Percentiles rank a stretch among this genome's conserved stretches.
phyloP scores from a whole-genome alignment of 2,113 vertebrate species.

The Epinephelus moara region DNA sequence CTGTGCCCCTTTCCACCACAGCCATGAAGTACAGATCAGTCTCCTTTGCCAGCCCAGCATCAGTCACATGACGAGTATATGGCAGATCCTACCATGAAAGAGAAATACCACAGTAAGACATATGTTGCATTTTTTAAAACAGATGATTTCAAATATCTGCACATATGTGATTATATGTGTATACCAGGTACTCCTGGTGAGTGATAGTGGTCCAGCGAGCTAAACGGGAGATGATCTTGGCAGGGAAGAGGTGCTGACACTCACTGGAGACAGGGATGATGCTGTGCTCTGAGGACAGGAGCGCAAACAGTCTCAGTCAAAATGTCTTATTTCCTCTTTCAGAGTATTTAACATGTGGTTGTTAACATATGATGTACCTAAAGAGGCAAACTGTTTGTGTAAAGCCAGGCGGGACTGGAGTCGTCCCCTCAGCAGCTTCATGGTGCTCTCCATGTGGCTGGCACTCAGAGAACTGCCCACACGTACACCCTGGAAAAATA shows the following conservation, averaged over 20 bases:
- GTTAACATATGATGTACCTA: slow-evolving; percentile 83
- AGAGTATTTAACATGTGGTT: background rate
- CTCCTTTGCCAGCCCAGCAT: slow-evolving; percentile 90
- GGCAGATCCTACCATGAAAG: slow-evolving; percentile 85
- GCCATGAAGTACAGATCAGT: slow-evolving; percentile 93
- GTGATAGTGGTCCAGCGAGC: slow-evolving; percentile 90
- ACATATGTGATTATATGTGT: background rate
- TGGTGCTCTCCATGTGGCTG: slow-evolving; percentile 96
- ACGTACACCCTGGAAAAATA: slow-evolving; percentile 68
- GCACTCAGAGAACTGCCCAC: slow-evolving; percentile 90
- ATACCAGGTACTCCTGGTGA: slow-evolving; percentile 91
- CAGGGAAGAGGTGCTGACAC: slow-evolving; percentile 94
- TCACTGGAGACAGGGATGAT: slow-evolving; percentile 92
- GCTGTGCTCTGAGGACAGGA: slow-evolving; percentile 88
- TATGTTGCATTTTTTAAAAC: background rate
- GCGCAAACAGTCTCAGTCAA: slow-evolving; percentile 12
- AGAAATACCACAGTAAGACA: slow-evolving; percentile 1
- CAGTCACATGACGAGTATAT: slow-evolving; percentile 90
- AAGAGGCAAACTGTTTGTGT: slow-evolving; percentile 94
- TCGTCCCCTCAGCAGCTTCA: slow-evolving; percentile 92
- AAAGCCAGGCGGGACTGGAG: slow-evolving; percentile 93
- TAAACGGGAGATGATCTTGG: slow-evolving; percentile 93
- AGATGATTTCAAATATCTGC: background rate
- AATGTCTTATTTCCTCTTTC: background rate
- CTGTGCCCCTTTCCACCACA: slow-evolving; percentile 94